phyloP scores from a whole-genome alignment of 2,888 invertebrate species.

The Platyscelio sp. region DNA sequence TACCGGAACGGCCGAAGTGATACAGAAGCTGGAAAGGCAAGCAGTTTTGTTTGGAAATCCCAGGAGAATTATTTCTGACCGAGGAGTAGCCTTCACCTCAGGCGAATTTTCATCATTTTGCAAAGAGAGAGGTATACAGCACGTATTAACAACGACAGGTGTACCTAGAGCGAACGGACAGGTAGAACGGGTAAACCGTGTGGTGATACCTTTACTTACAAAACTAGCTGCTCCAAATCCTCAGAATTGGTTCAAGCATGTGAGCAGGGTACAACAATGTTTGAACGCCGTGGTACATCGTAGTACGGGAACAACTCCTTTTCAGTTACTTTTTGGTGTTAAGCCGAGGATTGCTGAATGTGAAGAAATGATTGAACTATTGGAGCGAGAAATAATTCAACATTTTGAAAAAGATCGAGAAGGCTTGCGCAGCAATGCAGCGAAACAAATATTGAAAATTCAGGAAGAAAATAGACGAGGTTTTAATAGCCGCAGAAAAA shows the following conservation, averaged over 20 bases:
- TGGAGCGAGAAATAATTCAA: too few species aligned
- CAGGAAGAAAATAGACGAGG: too few species aligned
- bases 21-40: conserved; percentile 70
- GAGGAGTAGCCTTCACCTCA: conserved; percentile 69
- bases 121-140: conserved; percentile 25
- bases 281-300: neutral
- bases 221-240: neutral
- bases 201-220: conserved; percentile 28
- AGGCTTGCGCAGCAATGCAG: too few species aligned
- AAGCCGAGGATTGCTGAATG: too few species aligned
- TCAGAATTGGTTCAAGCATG: conserved; percentile 11
- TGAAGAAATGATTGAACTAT: too few species aligned
- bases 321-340: neutral
- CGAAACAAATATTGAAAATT: too few species aligned
- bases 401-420: too few species aligned
- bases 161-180: conserved; percentile 43
- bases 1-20: conserved; percentile 71
- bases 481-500: too few species aligned
- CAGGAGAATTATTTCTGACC: conserved; percentile 34
- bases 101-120: conserved; percentile 25
- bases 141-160: conserved; percentile 16
- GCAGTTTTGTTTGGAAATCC: conserved; percentile 72
- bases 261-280: neutral
- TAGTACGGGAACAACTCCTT: neutral
- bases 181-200: conserved; percentile 52